Conservation (phyloP, 2,888 invertebrate genomes). For the Callimorpha dominula region DNA sequence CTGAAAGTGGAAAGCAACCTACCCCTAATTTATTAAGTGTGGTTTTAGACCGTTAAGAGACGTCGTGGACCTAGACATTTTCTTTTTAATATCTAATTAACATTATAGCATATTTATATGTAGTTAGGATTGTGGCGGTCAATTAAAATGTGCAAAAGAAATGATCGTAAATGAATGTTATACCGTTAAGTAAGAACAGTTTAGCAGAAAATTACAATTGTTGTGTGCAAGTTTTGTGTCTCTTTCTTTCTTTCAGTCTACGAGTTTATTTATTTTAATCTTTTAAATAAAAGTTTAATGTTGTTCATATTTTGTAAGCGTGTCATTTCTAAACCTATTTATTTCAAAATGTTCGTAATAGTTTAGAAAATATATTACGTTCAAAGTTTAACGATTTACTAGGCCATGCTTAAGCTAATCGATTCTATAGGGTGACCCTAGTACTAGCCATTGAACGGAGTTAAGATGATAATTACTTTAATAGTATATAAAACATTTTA, state of each 20-base stretch:
- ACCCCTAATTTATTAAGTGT: not conserved
- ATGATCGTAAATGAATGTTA: not conserved
- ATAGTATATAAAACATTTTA: too few species aligned
- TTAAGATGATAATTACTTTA: too few species aligned
- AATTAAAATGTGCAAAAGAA: slow-evolving; percentile 9
- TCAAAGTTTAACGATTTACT: too few species aligned
- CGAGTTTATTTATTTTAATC: not conserved
- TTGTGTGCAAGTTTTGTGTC: not conserved
- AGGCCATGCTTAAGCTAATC: too few species aligned
- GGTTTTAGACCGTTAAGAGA: not conserved
- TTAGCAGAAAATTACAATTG: not conserved
- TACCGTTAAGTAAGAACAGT: not conserved
- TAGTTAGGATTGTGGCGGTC: not conserved
- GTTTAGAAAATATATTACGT: too few species aligned
- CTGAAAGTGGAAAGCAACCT: not conserved
- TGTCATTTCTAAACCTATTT: too few species aligned
- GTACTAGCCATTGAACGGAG: too few species aligned
- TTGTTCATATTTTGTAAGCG: not conserved
- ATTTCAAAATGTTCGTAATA: too few species aligned
- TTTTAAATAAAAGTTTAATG: not conserved
- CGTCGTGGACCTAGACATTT: not conserved
- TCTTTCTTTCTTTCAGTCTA: too few species aligned
- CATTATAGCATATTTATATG: not conserved
- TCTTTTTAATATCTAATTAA: not conserved
- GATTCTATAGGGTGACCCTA: too few species aligned